Conservation (phyloP, 2,888 invertebrate species). For the Isoperla grammatica region DNA sequence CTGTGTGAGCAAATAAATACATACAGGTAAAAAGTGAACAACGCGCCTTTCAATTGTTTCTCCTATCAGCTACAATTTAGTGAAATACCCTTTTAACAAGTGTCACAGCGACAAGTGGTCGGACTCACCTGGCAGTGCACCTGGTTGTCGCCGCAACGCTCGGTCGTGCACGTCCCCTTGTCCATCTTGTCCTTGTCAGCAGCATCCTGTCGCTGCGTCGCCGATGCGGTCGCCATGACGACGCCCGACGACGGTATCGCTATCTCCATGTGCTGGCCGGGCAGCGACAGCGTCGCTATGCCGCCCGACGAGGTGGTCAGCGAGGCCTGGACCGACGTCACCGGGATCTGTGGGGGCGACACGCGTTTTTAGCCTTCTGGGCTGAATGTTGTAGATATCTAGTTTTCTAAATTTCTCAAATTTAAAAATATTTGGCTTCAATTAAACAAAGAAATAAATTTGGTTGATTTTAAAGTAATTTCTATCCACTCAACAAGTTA, state of each 20-base stretch:
- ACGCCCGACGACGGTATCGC: not conserved
- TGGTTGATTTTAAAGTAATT: too few relatives aligned
- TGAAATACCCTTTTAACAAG: too few relatives aligned
- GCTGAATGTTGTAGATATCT: not conserved
- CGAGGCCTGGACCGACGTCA: constrained; percentile 22
- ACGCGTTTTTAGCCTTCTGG: not conserved
- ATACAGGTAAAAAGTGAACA: too few relatives aligned
- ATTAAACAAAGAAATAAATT: too few relatives aligned
- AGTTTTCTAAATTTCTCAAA: not conserved
- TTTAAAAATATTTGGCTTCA: too few relatives aligned
- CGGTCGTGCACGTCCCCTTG: constrained; percentile 31
- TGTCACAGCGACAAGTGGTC: too few relatives aligned
- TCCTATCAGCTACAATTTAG: too few relatives aligned
- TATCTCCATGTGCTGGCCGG: constrained; percentile 23
- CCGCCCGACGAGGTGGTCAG: constrained; percentile 7
- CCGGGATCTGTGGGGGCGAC: constrained; percentile 26
- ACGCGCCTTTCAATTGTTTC: too few relatives aligned
- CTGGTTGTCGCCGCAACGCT: constrained; percentile 28
- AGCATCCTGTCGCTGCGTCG: too few relatives aligned
- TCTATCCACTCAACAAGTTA: too few relatives aligned
- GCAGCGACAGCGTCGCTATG: constrained; percentile 29
- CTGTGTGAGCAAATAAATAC: too few relatives aligned
- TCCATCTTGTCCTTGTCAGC: constrained; percentile 18
- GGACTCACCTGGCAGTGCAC: constrained; percentile 23
- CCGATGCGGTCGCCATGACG: not conserved